Evolutionary conservation across 2,888 invertebrate genomes (phyloP), one percentile per base, ranked within the genome.

Genomic region (Brachyopa scutellaris): DNA sequence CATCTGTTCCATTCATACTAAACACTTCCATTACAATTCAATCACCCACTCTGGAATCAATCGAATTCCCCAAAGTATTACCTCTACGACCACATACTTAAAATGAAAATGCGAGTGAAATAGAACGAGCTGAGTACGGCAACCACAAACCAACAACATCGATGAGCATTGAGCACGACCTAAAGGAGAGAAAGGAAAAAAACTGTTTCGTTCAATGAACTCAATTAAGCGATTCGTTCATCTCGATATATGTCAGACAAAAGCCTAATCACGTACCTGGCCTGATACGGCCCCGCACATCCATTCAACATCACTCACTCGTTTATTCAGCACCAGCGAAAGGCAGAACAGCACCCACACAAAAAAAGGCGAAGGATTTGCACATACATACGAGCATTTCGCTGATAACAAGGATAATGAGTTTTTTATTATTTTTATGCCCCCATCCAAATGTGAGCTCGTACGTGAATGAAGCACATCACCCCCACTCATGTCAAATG

Each of bases 371-470:
- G n/a, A n/a, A n/a, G n/a, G n/a, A 64, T 47, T 70, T 77, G 62
- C 66, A 78, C 72, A 26, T 6, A 26, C 26, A 26, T 6, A 38
- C 8, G 13, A 66, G 61, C 73, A 73, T 72, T 72, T 82, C 70
- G 15, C 70, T 53, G 82, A 77, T 82, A 82, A 82, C 77, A 77
- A 77, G 82, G 72, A 82, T 82, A 82, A 82, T 82, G 70, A 76
- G 82, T 77, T 82, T 82, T 77, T 77, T 82, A 82, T 82, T 82
- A 82, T 82, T 82, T 77, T 72, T 82, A 82, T 70, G 70, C 66
- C 59, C 76, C 67, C 70, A 70, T 72, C 61, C 70, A 47, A 70
- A 82, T 64, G 51, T 29, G 64, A 70, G 64, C 66, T 64, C n/a
- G 59, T 80, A 80, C 80, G 80, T 80, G 80, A 53, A 74, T 40